phyloP scores from a whole-genome alignment of 2,888 invertebrate genomes.

The Tiphia femorata region DNA sequence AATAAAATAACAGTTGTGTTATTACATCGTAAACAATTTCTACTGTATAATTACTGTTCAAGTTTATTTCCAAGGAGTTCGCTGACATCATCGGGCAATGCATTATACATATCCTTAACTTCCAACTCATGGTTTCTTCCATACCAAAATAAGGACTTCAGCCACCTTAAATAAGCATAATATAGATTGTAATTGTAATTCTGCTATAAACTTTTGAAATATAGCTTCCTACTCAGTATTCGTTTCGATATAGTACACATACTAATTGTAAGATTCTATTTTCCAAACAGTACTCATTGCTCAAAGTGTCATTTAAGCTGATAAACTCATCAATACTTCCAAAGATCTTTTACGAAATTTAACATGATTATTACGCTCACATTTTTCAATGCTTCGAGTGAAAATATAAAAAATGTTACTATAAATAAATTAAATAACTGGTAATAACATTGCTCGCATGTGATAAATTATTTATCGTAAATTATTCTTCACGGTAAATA shows the following conservation, averaged over 20 bases:
- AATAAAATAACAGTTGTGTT: neutral
- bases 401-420: neutral
- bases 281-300: too few relatives aligned
- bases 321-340: neutral
- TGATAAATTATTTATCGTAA: neutral
- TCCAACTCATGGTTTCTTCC: constrained; percentile 77
- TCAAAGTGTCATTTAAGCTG: neutral
- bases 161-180: constrained; percentile 72
- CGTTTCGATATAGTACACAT: neutral
- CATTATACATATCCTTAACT: constrained; percentile 77
- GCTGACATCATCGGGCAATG: constrained; percentile 75
- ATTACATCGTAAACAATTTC: neutral
- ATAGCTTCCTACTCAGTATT: neutral
- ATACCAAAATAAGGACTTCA: constrained; percentile 75
- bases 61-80: constrained; percentile 77
- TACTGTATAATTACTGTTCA: constrained; percentile 69
- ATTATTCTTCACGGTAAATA: too few relatives aligned
- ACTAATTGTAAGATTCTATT: too few relatives aligned
- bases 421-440: neutral
- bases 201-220: neutral
- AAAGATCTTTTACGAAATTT: neutral
- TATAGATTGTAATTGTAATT: neutral
- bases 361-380: neutral
- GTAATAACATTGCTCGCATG: neutral
- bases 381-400: neutral